These are phyloP conservation scores for Conger conger DNA, from an alignment of 2,113 vertebrate genomes.

Conservation along the genomic window DNA sequence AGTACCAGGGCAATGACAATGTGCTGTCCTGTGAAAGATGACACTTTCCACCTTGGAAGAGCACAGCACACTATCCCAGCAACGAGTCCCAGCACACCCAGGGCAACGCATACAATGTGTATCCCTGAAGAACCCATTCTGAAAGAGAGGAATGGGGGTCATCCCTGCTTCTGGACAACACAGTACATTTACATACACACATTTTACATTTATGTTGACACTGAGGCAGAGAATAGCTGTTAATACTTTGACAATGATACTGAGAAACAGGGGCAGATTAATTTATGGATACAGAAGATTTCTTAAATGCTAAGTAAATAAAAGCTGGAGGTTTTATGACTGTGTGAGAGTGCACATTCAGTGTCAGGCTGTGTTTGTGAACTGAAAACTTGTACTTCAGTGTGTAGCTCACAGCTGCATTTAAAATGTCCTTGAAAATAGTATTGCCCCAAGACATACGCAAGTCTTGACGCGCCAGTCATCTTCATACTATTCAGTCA, in stretches of 20 bases:
- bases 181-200: not conserved
- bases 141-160: not conserved
- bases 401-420: not conserved
- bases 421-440: not conserved
- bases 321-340: too few species aligned
- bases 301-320: too few species aligned
- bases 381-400: not conserved
- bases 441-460: not conserved
- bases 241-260: too few species aligned
- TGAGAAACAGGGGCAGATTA: too few species aligned
- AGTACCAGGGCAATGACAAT: constrained; percentile 74
- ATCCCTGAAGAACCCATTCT: constrained; percentile 68
- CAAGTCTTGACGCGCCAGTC: not conserved
- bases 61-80: constrained; percentile 64
- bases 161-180: not conserved
- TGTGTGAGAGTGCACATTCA: too few species aligned
- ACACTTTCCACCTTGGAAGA: constrained; percentile 69
- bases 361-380: too few species aligned
- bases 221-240: too few species aligned
- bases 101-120: constrained; percentile 65
- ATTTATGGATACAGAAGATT: too few species aligned
- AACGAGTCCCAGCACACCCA: constrained; percentile 67
- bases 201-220: not conserved
- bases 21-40: constrained; percentile 63
- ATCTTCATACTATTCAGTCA: not conserved